Conservation (phyloP, 1,140 invertebrate genomes). For the Octopus sinensis region DNA sequence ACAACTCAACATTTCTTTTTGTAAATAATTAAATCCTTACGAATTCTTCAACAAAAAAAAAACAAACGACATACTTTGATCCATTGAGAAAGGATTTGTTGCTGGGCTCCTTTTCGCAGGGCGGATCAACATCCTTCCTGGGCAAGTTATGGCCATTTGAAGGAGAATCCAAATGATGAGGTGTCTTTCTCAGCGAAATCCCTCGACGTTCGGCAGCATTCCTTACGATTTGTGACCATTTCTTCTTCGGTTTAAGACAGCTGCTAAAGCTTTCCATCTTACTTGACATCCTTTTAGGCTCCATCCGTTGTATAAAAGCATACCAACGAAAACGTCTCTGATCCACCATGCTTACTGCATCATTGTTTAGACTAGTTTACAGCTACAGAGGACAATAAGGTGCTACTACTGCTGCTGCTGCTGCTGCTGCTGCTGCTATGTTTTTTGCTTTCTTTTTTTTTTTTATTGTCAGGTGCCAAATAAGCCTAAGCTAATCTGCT, state of each 20-base stretch:
- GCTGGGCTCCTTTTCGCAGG: too few relatives aligned
- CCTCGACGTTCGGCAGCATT: constrained; percentile 1
- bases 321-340: constrained; percentile 2
- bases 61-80: too few relatives aligned
- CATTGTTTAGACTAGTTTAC: background rate
- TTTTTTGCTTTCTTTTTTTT: too few relatives aligned
- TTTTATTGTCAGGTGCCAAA: background rate
- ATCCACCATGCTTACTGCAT: background rate
- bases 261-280: background rate
- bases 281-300: background rate
- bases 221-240: background rate
- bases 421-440: background rate
- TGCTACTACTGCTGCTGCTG: background rate
- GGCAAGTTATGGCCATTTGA: too few relatives aligned
- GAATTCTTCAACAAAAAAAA: too few relatives aligned
- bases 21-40: too few relatives aligned
- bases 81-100: too few relatives aligned
- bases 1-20: too few relatives aligned
- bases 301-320: background rate
- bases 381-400: background rate
- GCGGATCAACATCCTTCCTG: too few relatives aligned
- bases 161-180: background rate
- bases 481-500: background rate
- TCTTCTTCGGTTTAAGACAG: background rate
- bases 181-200: background rate